A percentile compares a stretch with the other conserved stretches of the same genome.
These are phyloP conservation scores for Colistium nudipinnis DNA, from an alignment of 2,113 vertebrate genomes.

Conservation along the genomic window DNA sequence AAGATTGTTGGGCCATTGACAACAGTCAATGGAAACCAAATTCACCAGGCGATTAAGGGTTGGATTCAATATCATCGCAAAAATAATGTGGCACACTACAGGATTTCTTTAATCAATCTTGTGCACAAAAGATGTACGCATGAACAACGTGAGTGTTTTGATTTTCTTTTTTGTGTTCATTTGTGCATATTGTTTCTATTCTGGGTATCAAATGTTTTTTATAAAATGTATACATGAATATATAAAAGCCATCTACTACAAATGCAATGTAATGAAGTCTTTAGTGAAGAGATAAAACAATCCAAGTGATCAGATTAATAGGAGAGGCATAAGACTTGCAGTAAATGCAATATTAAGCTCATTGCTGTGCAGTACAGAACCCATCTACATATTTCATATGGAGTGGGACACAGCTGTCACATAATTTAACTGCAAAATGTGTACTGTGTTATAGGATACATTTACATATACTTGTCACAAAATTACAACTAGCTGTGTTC, in stretches of 20 bases:
- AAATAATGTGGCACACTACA: no score
- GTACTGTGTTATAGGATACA: no score
- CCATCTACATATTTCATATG: neutral
- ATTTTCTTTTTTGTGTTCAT: neutral
- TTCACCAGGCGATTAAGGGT: no score
- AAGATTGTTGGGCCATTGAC: no score
- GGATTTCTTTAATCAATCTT: no score
- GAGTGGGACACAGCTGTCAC: neutral
- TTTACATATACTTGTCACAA: neutral
- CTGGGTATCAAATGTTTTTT: neutral
- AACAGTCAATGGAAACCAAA: no score
- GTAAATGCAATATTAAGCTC: no score
- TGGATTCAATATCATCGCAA: no score
- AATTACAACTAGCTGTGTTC: neutral
- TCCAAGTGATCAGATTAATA: slow-evolving; percentile 31
- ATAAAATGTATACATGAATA: slow-evolving; percentile 52
- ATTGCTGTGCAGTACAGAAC: neutral
- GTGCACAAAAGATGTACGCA: neutral
- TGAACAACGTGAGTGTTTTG: neutral
- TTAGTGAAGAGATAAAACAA: slow-evolving; percentile 2
- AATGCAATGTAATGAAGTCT: slow-evolving; percentile 9
- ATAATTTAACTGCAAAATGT: neutral
- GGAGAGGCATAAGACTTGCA: slow-evolving; percentile 7
- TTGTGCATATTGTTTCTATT: neutral
- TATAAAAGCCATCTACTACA: slow-evolving; percentile 16